Conservation (phyloP, 1,140 invertebrate genomes). For the Manduca sexta region DNA sequence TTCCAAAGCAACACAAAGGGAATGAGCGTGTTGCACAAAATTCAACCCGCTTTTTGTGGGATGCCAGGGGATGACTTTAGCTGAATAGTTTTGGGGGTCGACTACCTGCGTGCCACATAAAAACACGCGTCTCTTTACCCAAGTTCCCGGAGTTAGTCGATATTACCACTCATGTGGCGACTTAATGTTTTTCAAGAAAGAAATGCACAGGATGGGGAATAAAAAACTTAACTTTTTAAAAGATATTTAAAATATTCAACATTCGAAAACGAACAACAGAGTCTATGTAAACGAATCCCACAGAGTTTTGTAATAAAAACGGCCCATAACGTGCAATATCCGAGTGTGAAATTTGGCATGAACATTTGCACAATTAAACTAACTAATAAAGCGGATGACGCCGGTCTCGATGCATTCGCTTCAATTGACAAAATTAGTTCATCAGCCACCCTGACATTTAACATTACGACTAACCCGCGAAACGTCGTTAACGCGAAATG, state of each 20-base stretch:
- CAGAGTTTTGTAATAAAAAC: too few species aligned
- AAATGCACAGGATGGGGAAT: too few species aligned
- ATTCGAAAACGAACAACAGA: too few species aligned
- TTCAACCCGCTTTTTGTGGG: slow-evolving; percentile 19
- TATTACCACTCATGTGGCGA: too few species aligned
- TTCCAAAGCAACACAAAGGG: slow-evolving; percentile 9
- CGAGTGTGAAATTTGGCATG: too few species aligned
- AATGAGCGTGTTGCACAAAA: slow-evolving; percentile 26
- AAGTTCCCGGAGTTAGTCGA: background rate
- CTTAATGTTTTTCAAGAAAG: too few species aligned
- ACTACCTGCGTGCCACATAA: slow-evolving; percentile 26
- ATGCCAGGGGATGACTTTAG: slow-evolving; percentile 19
- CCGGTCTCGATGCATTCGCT: slow-evolving; percentile 15
- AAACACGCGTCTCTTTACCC: slow-evolving; percentile 5
- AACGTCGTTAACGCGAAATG: background rate
- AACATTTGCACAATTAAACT: slow-evolving; percentile 5
- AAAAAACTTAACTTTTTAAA: too few species aligned
- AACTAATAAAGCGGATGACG: slow-evolving; percentile 14
- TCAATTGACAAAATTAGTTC: slow-evolving; percentile 19
- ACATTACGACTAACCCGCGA: background rate
- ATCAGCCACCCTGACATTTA: slow-evolving; percentile 2
- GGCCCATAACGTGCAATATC: too few species aligned
- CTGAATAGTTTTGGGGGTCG: slow-evolving; percentile 14
- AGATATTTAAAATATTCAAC: too few species aligned
- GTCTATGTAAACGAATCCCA: too few species aligned